Conservation (phyloP, 2,113 vertebrate species). For the Saccopteryx leptura region DNA sequence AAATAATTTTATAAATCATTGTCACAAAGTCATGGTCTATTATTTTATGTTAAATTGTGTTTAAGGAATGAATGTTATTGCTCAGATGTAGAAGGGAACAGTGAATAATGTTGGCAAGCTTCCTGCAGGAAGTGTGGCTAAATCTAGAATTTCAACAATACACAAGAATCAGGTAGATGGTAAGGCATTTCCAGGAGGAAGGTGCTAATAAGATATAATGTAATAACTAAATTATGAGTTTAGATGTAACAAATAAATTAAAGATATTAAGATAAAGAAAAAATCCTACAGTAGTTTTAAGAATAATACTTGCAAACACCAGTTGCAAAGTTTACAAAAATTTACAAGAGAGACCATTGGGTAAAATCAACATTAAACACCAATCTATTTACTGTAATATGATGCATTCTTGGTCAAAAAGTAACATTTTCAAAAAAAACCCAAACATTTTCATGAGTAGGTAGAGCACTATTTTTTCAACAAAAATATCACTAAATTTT, state of each 20-base stretch:
- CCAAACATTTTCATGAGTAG: background rate
- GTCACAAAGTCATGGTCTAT: background rate
- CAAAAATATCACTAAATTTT: conserved; percentile 67
- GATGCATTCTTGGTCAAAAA: background rate
- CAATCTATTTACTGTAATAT: background rate
- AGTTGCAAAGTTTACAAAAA: conserved; percentile 16
- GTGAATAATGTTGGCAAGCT: background rate
- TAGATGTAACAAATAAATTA: background rate
- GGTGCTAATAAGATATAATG: background rate
- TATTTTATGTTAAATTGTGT: background rate
- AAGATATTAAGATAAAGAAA: background rate
- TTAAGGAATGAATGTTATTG: background rate
- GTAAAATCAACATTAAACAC: background rate
- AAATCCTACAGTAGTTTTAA: background rate
- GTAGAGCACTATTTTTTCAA: background rate
- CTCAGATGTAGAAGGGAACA: background rate
- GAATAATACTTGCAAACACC: background rate
- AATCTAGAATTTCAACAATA: background rate
- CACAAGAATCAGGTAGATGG: background rate
- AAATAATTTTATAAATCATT: background rate
- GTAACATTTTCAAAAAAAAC: background rate
- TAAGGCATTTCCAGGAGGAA: background rate
- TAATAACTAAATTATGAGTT: background rate
- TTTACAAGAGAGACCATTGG: background rate
- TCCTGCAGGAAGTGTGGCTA: background rate